These are phyloP conservation scores for Protonibea diacanthus DNA, from an alignment of 2,797 vertebrate species.

Conservation along the genomic window DNA sequence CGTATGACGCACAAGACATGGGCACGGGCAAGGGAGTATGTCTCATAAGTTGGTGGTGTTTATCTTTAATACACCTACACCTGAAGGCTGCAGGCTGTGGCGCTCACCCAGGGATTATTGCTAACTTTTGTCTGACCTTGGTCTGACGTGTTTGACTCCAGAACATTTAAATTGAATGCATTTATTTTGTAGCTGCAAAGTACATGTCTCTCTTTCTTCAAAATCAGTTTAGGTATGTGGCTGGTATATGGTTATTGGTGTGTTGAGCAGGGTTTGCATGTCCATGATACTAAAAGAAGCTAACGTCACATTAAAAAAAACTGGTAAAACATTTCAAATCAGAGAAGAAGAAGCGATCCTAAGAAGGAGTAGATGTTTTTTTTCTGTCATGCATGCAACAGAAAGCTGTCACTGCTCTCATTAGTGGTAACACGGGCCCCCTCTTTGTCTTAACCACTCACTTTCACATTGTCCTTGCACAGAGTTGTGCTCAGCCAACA, in stretches of 20 bases:
- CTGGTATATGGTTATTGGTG: neutral
- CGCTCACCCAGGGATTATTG: constrained; percentile 26
- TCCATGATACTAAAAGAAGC: neutral
- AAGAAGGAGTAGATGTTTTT: neutral
- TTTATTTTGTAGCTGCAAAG: constrained; percentile 5
- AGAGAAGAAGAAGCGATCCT: neutral
- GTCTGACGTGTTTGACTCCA: constrained; percentile 12
- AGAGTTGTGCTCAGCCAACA: constrained; percentile 23
- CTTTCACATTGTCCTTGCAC: constrained; percentile 36
- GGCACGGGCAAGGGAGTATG: constrained; percentile 10
- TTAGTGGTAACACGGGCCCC: constrained; percentile 8
- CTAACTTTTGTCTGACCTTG: constrained; percentile 23
- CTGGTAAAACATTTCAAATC: neutral
- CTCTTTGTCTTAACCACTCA: constrained; percentile 24
- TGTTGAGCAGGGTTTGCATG: neutral
- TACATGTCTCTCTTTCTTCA: neutral
- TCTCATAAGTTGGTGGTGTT: constrained; percentile 45
- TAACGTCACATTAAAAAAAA: neutral
- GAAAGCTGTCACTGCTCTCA: constrained; percentile 22
- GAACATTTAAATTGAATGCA: neutral
- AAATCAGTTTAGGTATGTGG: neutral
- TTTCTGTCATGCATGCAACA: constrained; percentile 11
- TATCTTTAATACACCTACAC: constrained; percentile 49
- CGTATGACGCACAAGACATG: constrained; percentile 15
- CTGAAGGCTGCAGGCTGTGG: constrained; percentile 38